Percentiles rank a stretch among this genome's conserved stretches.
Conservation (phyloP, 2,113 vertebrate genomes). For the Boulengeromyrus knoepffleri region DNA sequence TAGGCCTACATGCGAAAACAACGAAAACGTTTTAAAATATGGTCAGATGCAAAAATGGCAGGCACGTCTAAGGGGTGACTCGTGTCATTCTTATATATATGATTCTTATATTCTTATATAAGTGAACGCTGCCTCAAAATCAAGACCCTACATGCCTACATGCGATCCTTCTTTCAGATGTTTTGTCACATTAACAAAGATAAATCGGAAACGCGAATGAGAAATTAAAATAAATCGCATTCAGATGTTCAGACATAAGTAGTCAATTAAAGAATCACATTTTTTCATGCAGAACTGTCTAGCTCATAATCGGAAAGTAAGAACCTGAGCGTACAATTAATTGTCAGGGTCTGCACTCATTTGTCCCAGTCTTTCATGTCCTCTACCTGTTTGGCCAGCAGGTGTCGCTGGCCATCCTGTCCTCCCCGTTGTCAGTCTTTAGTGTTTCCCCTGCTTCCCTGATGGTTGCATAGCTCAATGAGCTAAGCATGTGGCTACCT, state of each 20-base stretch:
- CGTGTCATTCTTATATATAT: neutral
- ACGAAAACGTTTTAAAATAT: neutral
- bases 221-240: neutral
- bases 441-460: no score
- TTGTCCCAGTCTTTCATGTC: no score
- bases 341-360: neutral
- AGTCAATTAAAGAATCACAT: neutral
- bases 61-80: neutral
- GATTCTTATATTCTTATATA: no score
- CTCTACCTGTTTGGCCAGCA: no score
- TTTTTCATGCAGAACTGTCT: neutral
- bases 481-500: no score
- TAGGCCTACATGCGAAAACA: neutral
- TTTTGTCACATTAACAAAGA: neutral
- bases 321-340: neutral
- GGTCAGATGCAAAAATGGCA: neutral
- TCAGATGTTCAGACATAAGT: neutral
- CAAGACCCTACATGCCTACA: neutral
- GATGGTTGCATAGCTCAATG: no score
- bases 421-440: no score
- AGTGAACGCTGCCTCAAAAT: neutral
- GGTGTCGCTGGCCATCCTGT: no score
- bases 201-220: neutral
- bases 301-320: neutral
- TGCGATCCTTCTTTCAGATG: neutral